A percentile compares a stretch with the other conserved stretches of the same genome.
phyloP scores from a whole-genome alignment of 2,113 vertebrate genomes.

The Perca fluviatilis region DNA sequence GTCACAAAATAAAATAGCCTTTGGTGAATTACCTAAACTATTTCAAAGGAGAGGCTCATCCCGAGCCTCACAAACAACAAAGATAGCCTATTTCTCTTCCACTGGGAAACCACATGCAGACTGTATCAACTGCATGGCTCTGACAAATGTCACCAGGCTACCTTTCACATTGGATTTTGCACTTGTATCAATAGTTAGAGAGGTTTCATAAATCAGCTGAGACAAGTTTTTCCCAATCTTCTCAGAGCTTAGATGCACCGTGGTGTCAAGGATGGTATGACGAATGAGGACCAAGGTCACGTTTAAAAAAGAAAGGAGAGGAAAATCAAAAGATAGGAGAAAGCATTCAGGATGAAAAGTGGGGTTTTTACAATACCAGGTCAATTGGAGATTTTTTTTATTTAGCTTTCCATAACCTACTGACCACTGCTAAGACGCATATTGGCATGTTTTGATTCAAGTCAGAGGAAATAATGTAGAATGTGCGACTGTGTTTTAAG shows the following conservation, averaged over 20 bases:
- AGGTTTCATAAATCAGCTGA: conserved; percentile 71
- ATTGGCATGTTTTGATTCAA: conserved; percentile 56
- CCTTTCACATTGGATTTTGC: conserved; percentile 57
- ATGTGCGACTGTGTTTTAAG: neutral
- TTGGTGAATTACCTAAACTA: conserved; percentile 34
- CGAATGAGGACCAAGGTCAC: conserved; percentile 61
- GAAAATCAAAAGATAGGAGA: conserved; percentile 41
- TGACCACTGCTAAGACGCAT: conserved; percentile 16
- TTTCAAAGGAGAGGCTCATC: conserved; percentile 27
- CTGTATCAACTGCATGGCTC: conserved; percentile 44
- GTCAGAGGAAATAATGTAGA: conserved; percentile 27
- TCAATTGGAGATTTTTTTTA: conserved; percentile 9
- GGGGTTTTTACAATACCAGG: conserved; percentile 8
- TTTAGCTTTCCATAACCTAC: conserved; percentile 21
- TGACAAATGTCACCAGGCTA: conserved; percentile 65
- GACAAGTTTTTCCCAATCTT: conserved; percentile 55
- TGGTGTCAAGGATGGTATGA: conserved; percentile 59
- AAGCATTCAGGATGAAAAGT: conserved; percentile 13
- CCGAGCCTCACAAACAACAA: conserved; percentile 6
- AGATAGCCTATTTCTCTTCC: conserved; percentile 47
- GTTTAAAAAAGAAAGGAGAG: conserved; percentile 39
- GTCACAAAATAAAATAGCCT: conserved; percentile 22
- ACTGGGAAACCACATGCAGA: conserved; percentile 28
- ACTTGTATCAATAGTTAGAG: conserved; percentile 64
- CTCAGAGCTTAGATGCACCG: conserved; percentile 57